Evolutionary conservation across 2,888 invertebrate genomes (phyloP), one percentile per base, ranked within the genome.

Genomic region (Agonopterix subpropinquella): DNA sequence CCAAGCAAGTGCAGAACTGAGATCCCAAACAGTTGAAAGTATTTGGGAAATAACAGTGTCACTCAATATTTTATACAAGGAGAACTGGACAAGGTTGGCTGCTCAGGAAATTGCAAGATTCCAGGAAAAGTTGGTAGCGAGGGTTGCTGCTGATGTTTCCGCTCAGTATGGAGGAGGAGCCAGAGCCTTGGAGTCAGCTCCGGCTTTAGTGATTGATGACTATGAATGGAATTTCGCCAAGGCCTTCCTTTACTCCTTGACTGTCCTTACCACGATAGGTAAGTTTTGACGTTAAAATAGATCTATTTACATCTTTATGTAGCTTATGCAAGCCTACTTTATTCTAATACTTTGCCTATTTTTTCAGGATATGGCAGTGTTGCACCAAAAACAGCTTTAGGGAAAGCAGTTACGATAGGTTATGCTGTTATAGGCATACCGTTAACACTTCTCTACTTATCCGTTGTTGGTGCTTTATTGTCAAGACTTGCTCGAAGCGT

Each of bases 211-310:
- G 8, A 62, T 78, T 2, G 89, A 89, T 57, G 92, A 93, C 53
- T 92, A 93, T 73, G 95, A 96, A 73, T 96, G 96, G 96, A 96
- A 93, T 67, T 95, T 96, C 66, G 95, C 96, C 15, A 94, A 94
- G 76, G 96, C 98, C 15, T 98, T 98, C 80, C 91, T 98, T 47
- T 98, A 98, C 83, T 97, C 97, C 7, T 90, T 98, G 64, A 98
- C 98, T 39, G 96, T 98, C 51, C 91, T 98, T 53, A 98, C 97
- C 18, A 98, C 96, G 53, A 95, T 96, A 69, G 96, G 96, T 96
- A 86, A 92, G 59, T 18, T 5, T 41, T 39, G 4, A 39, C 10
- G 11, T 39, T 4, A 41, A 2, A 4, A 11, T 42, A 11, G n/a
- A 1, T 11, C 39, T 42, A 41, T 18, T 8, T 45, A n/a, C 28